Evolutionary conservation across 2,888 invertebrate species (phyloP).

Genomic region (Spatulosminthurus flaviceps): DNA sequence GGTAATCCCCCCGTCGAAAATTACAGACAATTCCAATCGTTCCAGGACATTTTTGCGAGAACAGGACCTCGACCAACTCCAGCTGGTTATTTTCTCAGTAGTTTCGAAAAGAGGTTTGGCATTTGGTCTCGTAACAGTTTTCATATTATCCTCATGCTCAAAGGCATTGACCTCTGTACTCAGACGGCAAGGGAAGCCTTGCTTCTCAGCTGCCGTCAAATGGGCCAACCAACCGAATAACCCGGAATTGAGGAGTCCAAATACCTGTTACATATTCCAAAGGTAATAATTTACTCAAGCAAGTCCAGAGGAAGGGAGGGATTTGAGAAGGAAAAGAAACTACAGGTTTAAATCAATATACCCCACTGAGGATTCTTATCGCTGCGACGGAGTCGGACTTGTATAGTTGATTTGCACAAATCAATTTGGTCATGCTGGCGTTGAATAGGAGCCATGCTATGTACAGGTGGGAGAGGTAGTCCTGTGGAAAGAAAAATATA

Average conservation of each 20-base stretch:
- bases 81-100: neutral
- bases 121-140: neutral
- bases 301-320: neutral
- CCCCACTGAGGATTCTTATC: slow-evolving; percentile 24
- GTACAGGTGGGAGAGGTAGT: slow-evolving; percentile 31
- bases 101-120: neutral
- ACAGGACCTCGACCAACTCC: slow-evolving; percentile 29
- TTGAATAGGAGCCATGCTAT: slow-evolving; percentile 33
- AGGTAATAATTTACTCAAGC: neutral
- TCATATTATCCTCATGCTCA: slow-evolving; percentile 13
- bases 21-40: neutral
- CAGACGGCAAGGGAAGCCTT: slow-evolving; percentile 32
- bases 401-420: neutral
- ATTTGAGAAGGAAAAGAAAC: too few species aligned
- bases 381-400: slow-evolving; percentile 6
- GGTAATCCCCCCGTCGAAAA: slow-evolving; percentile 35
- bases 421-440: slow-evolving; percentile 31
- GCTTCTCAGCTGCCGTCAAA: slow-evolving; percentile 19
- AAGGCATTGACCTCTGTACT: slow-evolving; percentile 28
- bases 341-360: neutral
- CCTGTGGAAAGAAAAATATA: slow-evolving; percentile 11
- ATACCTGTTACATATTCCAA: slow-evolving; percentile 2
- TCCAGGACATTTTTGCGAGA: neutral
- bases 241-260: slow-evolving; percentile 27
- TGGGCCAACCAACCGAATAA: slow-evolving; percentile 33